A percentile compares a stretch with the other conserved stretches of the same genome.
These are phyloP conservation scores for Pseudomyrmex flavicornis DNA, from an alignment of 1,140 invertebrate genomes.

Conservation along the genomic window DNA sequence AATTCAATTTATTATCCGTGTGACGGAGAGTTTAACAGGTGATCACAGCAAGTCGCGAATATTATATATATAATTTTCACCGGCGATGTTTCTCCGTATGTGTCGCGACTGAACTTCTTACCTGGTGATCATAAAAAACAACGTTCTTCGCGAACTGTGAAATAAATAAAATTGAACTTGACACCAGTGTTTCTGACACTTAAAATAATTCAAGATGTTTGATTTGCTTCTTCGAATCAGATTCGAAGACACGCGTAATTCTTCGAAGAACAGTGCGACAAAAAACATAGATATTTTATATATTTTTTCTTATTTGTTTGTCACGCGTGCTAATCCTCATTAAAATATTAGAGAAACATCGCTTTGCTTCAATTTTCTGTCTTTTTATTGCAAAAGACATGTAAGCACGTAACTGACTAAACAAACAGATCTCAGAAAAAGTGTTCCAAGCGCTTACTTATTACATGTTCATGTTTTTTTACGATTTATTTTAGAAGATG, in stretches of 20 bases:
- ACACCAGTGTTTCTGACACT: background rate
- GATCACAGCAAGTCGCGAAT: constrained; percentile 49
- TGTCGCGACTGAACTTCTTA: constrained; percentile 6
- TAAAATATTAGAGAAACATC: constrained; percentile 13
- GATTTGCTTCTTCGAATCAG: background rate
- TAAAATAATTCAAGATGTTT: background rate
- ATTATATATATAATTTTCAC: constrained; percentile 18
- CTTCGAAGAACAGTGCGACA: background rate
- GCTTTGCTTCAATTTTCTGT: background rate
- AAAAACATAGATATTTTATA: constrained; percentile 57
- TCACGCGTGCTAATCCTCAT: background rate
- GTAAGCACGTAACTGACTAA: background rate
- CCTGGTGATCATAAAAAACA: background rate
- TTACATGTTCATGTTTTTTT: background rate
- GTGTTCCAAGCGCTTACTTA: background rate
- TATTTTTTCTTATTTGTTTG: constrained; percentile 31
- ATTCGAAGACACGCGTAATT: background rate
- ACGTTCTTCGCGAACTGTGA: background rate
- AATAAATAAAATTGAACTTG: constrained; percentile 4
- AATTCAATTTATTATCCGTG: constrained; percentile 27
- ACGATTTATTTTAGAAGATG: too few species aligned
- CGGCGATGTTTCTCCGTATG: constrained; percentile 21
- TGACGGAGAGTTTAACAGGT: constrained; percentile 58
- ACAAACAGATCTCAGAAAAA: background rate
- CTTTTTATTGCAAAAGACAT: background rate